Evolutionary conservation across 2,888 invertebrate species (phyloP), one percentile per base, ranked within the genome.

Genomic region (Pristionchus exspectatus): DNA sequence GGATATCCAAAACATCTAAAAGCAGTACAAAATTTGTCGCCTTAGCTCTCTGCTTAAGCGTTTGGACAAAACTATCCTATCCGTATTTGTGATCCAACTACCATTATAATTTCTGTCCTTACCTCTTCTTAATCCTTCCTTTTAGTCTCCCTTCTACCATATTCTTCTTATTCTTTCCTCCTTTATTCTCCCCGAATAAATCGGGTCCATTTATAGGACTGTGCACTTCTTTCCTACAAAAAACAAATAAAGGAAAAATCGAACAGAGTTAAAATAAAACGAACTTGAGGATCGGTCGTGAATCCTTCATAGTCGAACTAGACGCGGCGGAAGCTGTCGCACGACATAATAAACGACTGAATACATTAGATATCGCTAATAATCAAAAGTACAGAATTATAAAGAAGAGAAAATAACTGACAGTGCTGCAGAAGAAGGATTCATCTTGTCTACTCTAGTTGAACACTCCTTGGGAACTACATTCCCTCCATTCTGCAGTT

Each of bases 221-320:
- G 5, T 38, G 74, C 74, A 77, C 12, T 77, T 77, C 74, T 30
- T 38, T 77, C 74, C 74, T 77, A 63, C 30, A 44, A 77, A 77
- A 38, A 27, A 66, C 24, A 66, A 12, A 1, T 66, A 24, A 4
- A 27, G 2, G 24, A 27, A n/a, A 66, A 66, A 66, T 66, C 44
- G 44, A 66, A 33, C 5, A 72, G 27, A 30, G 3, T 33, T 14
- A 72, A 30, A 72, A 12, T 7, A 33, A 72, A 33, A 72, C 33
- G 14, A 14, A n/a, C n/a, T 72, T 21, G 12, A 56, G 54, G 0
- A 38, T 10, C 16, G 83, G 83, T 83, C 38, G 5, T 0, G 83
- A 24, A 83, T 83, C 83, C 56, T 30, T 83, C 54, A 83, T 54
- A 27, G 56, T 83, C 0, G 83, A 83, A 56, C 83, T 83, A 16